Conservation (phyloP, 1,140 invertebrate species). For the Eupristina koningsbergeri region DNA sequence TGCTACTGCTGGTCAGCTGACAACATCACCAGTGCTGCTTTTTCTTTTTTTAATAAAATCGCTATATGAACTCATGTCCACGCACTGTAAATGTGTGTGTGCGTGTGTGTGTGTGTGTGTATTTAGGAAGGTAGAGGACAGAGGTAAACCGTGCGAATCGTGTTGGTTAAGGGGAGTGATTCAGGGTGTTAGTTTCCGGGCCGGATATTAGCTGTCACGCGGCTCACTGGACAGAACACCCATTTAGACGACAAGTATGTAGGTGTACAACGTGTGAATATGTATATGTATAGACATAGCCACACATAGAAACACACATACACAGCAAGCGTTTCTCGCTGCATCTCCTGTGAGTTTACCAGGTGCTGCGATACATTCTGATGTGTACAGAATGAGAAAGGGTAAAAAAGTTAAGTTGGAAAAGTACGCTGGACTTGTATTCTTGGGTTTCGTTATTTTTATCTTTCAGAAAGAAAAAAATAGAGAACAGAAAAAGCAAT, state of each 20-base stretch:
- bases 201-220: constrained; percentile 74
- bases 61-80: not conserved
- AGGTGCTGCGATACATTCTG: not conserved
- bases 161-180: not conserved
- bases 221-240: constrained; percentile 70
- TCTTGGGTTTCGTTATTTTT: not conserved
- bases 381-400: not conserved
- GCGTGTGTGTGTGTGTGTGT: no score
- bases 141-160: not conserved
- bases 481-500: not conserved
- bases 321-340: no score
- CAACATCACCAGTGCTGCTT: not conserved
- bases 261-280: not conserved
- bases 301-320: no score
- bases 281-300: not conserved
- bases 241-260: constrained; percentile 14
- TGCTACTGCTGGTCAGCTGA: no score
- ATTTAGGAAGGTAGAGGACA: not conserved
- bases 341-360: not conserved
- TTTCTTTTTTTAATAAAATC: constrained; percentile 41
- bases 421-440: constrained; percentile 12
- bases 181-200: constrained; percentile 71
- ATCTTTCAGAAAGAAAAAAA: constrained; percentile 8
- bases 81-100: not conserved
- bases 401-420: constrained; percentile 20